Conservation (phyloP, 2,113 vertebrate species). For the Rhinopomastus cyanomelas region DNA sequence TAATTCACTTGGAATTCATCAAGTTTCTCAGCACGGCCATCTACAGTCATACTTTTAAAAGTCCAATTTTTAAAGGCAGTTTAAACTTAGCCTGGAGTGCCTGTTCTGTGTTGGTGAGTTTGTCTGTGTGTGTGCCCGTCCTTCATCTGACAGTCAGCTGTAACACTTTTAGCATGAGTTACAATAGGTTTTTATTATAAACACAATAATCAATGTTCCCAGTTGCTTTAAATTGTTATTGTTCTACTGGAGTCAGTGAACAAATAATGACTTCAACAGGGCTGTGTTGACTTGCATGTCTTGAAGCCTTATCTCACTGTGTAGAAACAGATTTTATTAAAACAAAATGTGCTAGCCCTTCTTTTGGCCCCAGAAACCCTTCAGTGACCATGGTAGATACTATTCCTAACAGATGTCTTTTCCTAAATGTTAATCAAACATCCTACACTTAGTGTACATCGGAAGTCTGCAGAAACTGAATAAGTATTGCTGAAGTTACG, state of each 20-base stretch:
- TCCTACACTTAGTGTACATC: background rate
- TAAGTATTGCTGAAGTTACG: background rate
- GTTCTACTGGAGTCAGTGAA: background rate
- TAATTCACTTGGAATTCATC: background rate
- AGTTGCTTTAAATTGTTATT: background rate
- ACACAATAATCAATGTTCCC: background rate
- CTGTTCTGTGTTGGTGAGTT: background rate
- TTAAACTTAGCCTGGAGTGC: background rate
- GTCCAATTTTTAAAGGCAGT: background rate
- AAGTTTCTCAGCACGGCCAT: background rate
- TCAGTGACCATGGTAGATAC: background rate
- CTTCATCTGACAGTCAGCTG: background rate
- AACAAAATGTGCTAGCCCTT: background rate
- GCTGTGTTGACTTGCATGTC: background rate
- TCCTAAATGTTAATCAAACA: background rate
- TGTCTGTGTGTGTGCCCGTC: background rate
- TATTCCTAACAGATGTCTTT: background rate
- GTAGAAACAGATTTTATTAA: background rate
- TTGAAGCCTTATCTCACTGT: background rate
- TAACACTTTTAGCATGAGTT: background rate
- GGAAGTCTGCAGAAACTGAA: background rate
- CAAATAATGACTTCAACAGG: background rate
- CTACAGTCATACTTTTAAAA: background rate
- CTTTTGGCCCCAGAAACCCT: background rate
- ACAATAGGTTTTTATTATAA: background rate